Evolutionary conservation across 2,888 invertebrate species (phyloP).

Genomic region (Cerceris rybyensis): DNA sequence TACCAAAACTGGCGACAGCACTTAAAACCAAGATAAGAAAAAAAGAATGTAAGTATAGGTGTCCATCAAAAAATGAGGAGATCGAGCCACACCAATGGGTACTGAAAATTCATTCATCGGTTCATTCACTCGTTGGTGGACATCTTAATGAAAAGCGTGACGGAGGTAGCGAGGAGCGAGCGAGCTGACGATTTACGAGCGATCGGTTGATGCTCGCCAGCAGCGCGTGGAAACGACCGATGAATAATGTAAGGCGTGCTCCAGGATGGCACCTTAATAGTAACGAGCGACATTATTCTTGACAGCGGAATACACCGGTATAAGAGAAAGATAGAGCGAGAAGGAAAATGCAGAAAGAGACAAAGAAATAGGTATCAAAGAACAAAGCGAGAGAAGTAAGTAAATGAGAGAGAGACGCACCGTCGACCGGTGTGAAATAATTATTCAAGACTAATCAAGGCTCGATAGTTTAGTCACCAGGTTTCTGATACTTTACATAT

Average conservation of each 20-base stretch:
- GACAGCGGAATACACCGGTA: conserved; percentile 32
- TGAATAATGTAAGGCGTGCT: conserved; percentile 66
- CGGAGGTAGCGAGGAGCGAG: conserved; percentile 17
- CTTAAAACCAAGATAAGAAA: background rate
- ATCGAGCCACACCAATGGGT: conserved; percentile 33
- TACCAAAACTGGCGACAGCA: background rate
- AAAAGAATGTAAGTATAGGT: background rate
- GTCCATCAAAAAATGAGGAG: conserved; percentile 32
- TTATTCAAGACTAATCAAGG: background rate
- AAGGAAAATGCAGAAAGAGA: background rate
- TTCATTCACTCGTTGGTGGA: conserved; percentile 56
- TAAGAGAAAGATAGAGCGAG: background rate
- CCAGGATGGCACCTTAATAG: conserved; percentile 54
- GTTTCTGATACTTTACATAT: background rate
- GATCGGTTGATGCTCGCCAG: conserved; percentile 41
- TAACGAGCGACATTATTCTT: conserved; percentile 51
- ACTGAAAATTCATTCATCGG: conserved; percentile 61
- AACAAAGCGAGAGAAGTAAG: background rate
- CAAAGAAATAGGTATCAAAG: background rate
- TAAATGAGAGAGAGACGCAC: background rate
- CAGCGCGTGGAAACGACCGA: conserved; percentile 42
- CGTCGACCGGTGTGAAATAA: background rate
- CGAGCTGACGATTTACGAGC: conserved; percentile 53
- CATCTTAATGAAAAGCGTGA: conserved; percentile 65
- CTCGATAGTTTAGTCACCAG: background rate